A percentile compares a stretch with the other conserved stretches of the same genome.
These are phyloP conservation scores for Bolinopsis microptera DNA, from an alignment of 37 sponge, comb jelly and placozoan genomes.

Conservation along the genomic window DNA sequence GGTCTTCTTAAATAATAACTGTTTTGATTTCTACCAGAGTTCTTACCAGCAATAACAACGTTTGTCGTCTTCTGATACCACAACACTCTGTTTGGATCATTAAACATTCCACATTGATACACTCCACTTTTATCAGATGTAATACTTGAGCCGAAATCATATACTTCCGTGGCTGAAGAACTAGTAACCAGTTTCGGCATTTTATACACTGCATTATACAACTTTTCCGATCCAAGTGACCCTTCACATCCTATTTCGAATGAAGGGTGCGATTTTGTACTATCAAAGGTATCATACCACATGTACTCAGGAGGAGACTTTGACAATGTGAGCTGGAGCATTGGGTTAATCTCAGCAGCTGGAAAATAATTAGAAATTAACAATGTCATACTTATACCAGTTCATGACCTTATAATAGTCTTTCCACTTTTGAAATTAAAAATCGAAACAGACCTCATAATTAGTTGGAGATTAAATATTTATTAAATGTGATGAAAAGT, in stretches of 20 bases:
- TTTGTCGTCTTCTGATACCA: conserved; percentile 4
- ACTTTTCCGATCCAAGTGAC: neutral
- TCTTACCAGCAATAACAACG: conserved; percentile 17
- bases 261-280: neutral
- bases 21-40: too few species aligned
- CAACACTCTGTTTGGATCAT: neutral
- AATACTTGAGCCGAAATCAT: neutral
- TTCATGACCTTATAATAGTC: neutral
- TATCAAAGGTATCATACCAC: conserved; percentile 2
- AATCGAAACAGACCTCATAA: too few species aligned
- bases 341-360: neutral
- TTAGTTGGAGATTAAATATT: too few species aligned
- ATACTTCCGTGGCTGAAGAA: neutral
- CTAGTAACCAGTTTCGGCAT: neutral
- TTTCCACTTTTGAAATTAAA: too few species aligned
- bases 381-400: neutral
- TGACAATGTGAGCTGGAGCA: neutral
- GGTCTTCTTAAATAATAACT: too few species aligned
- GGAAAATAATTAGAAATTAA: neutral
- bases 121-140: neutral
- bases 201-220: neutral
- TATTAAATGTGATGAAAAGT: too few species aligned
- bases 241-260: conserved; percentile 4
- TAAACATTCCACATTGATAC: neutral
- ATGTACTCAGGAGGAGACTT: neutral